Conservation (phyloP, 1,140 invertebrate species). For the Akabosia matsudoensis region DNA sequence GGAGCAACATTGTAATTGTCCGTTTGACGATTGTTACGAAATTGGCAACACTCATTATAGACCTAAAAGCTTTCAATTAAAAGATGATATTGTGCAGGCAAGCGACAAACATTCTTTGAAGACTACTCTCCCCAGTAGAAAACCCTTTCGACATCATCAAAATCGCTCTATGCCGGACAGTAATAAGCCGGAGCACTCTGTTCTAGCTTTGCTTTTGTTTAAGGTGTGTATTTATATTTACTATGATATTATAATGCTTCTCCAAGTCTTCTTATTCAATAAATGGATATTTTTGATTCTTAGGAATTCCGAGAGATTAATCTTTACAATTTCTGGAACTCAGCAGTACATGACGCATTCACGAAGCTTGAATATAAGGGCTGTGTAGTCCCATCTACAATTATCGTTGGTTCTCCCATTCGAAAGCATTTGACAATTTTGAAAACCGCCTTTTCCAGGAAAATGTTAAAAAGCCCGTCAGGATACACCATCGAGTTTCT, state of each 20-base stretch:
- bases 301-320: conserved; percentile 32
- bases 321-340: conserved; percentile 35
- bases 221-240: too few species aligned
- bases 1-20: too few species aligned
- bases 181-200: too few species aligned
- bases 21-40: too few species aligned
- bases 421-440: conserved; percentile 26
- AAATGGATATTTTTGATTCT: neutral
- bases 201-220: too few species aligned
- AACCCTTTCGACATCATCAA: too few species aligned
- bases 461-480: conserved; percentile 31
- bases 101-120: too few species aligned
- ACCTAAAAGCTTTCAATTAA: too few species aligned
- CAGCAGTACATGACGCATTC: conserved; percentile 30
- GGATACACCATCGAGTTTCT: conserved; percentile 35
- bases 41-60: too few species aligned
- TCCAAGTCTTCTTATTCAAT: neutral
- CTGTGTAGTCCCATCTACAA: conserved; percentile 35
- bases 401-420: conserved; percentile 21
- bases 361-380: conserved; percentile 31
- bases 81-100: too few species aligned
- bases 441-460: conserved; percentile 32
- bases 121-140: too few species aligned
- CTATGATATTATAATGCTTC: neutral
- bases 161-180: too few species aligned